Conservation (phyloP, 2,113 vertebrate genomes). For the Ornithorhynchus anatinus region DNA sequence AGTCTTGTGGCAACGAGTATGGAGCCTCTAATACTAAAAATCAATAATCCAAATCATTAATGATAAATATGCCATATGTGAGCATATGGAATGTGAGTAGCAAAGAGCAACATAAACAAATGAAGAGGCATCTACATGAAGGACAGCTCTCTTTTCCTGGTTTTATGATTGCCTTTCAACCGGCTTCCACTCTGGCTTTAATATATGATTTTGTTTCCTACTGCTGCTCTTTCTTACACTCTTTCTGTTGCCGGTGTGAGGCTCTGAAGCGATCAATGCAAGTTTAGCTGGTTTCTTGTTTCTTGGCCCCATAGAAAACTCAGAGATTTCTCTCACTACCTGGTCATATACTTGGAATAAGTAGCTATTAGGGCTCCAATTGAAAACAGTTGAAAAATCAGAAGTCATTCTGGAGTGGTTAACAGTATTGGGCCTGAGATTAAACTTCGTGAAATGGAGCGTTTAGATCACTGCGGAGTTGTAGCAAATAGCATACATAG, state of each 20-base stretch:
- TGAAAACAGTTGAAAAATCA: slow-evolving; percentile 38
- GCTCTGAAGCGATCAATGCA: neutral
- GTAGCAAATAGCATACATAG: slow-evolving; percentile 51
- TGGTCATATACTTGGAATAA: slow-evolving; percentile 44
- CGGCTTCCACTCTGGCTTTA: slow-evolving; percentile 31
- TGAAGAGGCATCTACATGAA: too few species aligned
- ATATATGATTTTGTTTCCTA: slow-evolving; percentile 16
- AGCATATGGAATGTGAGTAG: too few species aligned
- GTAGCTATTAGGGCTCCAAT: slow-evolving; percentile 44
- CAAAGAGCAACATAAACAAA: too few species aligned
- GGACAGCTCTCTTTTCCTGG: neutral
- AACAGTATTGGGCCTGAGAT: slow-evolving; percentile 41
- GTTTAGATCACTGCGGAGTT: slow-evolving; percentile 60
- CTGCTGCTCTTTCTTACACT: slow-evolving; percentile 33
- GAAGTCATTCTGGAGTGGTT: slow-evolving; percentile 50
- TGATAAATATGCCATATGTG: too few species aligned
- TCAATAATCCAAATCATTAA: too few species aligned
- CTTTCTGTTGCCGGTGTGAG: slow-evolving; percentile 25
- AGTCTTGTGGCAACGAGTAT: too few species aligned
- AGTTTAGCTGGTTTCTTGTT: neutral
- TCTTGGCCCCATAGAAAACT: slow-evolving; percentile 19
- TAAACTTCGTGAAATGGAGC: slow-evolving; percentile 61
- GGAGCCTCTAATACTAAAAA: too few species aligned
- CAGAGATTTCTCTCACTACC: slow-evolving; percentile 32
- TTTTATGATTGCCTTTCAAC: slow-evolving; percentile 33